Percentiles rank a stretch among this genome's conserved stretches.
Evolutionary conservation across 2,797 vertebrate genomes (phyloP).

Genomic region (Leptodactylus fallax): DNA sequence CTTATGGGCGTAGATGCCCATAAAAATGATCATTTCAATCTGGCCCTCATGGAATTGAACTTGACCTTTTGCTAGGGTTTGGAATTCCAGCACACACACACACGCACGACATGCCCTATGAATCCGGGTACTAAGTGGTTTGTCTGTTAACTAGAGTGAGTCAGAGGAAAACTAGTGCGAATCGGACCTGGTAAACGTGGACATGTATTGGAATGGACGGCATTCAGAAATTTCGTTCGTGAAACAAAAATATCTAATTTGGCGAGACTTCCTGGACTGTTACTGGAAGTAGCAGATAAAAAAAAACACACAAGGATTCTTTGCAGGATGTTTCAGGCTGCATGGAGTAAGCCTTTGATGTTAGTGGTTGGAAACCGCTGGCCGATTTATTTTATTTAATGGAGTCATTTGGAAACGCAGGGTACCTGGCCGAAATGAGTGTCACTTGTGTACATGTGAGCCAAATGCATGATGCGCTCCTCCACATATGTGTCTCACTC

Average conservation of each 20-base stretch:
- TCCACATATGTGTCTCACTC: not conserved
- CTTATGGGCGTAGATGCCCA: conserved; percentile 60
- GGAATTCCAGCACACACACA: conserved; percentile 60
- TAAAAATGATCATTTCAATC: conserved; percentile 64
- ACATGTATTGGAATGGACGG: conserved; percentile 28
- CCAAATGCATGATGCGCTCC: not conserved
- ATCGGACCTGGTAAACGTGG: conserved; percentile 8
- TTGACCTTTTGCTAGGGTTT: conserved; percentile 61
- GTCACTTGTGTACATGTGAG: not conserved
- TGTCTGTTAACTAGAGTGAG: conserved; percentile 45
- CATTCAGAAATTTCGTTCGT: conserved; percentile 18
- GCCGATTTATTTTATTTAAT: not conserved
- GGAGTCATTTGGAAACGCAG: not conserved
- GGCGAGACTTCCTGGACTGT: conserved; percentile 27
- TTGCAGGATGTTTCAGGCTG: not conserved
- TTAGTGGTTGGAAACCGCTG: not conserved
- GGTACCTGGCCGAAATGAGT: not conserved
- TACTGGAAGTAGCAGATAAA: conserved; percentile 37
- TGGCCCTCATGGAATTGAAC: conserved; percentile 63
- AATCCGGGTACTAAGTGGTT: conserved; percentile 54
- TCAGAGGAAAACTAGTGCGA: conserved; percentile 54
- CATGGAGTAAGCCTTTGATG: not conserved
- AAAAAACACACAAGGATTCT: conserved; percentile 5
- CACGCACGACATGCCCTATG: conserved; percentile 53
- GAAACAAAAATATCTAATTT: conserved; percentile 24